Evolutionary conservation across 92 coral and sea anemone species (phyloP).

Genomic region (Hydrozoanthus gracilis): DNA sequence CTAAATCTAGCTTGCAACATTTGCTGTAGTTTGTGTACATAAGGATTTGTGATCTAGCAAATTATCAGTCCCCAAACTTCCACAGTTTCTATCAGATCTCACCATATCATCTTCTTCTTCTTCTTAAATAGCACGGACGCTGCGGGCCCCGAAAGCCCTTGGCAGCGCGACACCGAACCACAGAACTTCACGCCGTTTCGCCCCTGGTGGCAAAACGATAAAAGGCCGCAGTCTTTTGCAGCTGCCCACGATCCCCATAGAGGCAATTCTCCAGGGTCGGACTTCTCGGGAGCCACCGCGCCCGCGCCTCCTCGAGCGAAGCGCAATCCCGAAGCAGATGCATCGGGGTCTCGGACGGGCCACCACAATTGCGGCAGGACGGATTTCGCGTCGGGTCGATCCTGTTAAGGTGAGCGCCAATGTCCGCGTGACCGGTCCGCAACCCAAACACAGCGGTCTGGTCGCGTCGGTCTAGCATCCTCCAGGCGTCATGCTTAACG

Average conservation of each 20-base stretch:
- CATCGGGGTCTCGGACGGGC: slow-evolving; percentile 10
- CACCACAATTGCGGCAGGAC: slow-evolving; percentile 14
- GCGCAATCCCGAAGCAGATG: slow-evolving; percentile 24
- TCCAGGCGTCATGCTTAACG: slow-evolving; percentile 19
- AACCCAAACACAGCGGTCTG: background rate
- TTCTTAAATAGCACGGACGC: background rate
- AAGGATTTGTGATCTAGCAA: no score
- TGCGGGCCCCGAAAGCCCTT: slow-evolving; percentile 14
- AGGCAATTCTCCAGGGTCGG: slow-evolving; percentile 15
- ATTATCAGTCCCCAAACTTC: no score
- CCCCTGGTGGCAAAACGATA: slow-evolving; percentile 18
- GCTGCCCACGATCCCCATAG: slow-evolving; percentile 15
- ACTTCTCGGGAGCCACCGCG: background rate
- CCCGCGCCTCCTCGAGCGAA: background rate
- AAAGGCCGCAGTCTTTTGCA: slow-evolving; percentile 14
- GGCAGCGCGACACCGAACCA: background rate
- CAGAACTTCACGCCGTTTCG: slow-evolving; percentile 2
- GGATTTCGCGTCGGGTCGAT: slow-evolving; percentile 9
- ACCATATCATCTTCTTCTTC: no score
- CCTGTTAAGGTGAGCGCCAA: slow-evolving; percentile 16
- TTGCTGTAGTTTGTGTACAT: no score
- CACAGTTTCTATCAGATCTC: no score
- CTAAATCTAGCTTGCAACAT: no score
- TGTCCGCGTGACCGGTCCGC: slow-evolving; percentile 19
- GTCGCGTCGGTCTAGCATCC: background rate